Evolutionary conservation across 2,888 invertebrate genomes (phyloP), one percentile per base, ranked within the genome.

Genomic region (Orthosia gracilis): DNA sequence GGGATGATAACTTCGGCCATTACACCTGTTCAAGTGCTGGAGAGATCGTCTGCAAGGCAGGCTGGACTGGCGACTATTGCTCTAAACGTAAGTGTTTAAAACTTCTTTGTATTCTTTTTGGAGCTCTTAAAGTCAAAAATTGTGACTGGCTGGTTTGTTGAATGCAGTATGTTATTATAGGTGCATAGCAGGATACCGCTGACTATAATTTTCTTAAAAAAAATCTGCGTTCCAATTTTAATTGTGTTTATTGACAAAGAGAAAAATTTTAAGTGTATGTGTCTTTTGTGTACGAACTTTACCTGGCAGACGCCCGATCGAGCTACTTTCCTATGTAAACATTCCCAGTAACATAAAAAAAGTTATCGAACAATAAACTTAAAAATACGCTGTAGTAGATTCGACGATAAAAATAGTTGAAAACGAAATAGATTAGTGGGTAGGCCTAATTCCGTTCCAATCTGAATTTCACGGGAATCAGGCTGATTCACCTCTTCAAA

Each of bases 11-110:
- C 88, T 99, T 99, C 93, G 99, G 99, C 3, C 99, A 99, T 95
- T 99, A 98, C 97, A 98, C 98, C 90, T 99, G 99, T 95, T 98
- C 99, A 69, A 97, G 98, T 15, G 97, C 97, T 69, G 99, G 99
- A 18, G 98, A 98, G 91, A 98, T 98, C 86, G 98, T 99, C 68
- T 99, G 99, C 96, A 97, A 98, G 88, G 97, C 98, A 52, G 99
- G 99, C 73, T 99, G 99, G 99, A 98, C 98, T 83, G 99, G 99
- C 83, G 98, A 98, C 92, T 99, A 99, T 95, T 99, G 99, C 97
- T 98, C 98, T 73, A 98, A 98, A 97, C 98, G 99, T 99, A 97
- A 98, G 98, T 97, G 85, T 84, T 23, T 57, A 57, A 40, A 57
- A 49, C 54, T 31, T n/a, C 55, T n/a, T 67, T 15, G 17, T 15